Conservation (phyloP, 2,797 vertebrate genomes). For the Falco concolor region DNA sequence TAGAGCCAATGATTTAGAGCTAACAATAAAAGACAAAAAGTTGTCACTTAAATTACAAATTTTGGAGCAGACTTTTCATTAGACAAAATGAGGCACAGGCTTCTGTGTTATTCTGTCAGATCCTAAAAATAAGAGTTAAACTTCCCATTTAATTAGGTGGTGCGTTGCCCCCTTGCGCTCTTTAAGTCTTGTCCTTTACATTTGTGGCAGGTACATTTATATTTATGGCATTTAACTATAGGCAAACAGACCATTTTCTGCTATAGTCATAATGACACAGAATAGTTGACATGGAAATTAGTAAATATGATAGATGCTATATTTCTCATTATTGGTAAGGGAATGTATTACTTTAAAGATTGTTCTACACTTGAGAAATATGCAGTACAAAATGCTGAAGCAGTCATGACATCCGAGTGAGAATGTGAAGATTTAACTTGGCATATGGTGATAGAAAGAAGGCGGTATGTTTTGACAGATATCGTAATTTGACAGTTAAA, state of each 20-base stretch:
- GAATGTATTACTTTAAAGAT: neutral
- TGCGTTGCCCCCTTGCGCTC: neutral
- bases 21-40: neutral
- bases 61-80: neutral
- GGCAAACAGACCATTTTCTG: neutral
- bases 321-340: neutral
- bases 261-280: neutral
- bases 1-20: neutral
- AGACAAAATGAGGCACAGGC: neutral
- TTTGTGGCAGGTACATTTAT: neutral
- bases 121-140: neutral
- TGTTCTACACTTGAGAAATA: neutral
- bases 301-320: neutral
- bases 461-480: conserved; percentile 37
- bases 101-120: neutral
- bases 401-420: conserved; percentile 9
- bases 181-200: neutral
- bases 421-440: neutral
- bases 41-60: neutral
- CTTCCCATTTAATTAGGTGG: neutral
- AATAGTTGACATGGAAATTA: neutral
- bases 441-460: neutral
- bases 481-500: conserved; percentile 34
- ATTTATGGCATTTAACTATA: neutral
- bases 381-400: conserved; percentile 24